Percentiles rank a stretch among this genome's conserved stretches.
These are phyloP conservation scores for Cyclargus thomasi DNA, from an alignment of 1,140 invertebrate species.

Conservation along the genomic window DNA sequence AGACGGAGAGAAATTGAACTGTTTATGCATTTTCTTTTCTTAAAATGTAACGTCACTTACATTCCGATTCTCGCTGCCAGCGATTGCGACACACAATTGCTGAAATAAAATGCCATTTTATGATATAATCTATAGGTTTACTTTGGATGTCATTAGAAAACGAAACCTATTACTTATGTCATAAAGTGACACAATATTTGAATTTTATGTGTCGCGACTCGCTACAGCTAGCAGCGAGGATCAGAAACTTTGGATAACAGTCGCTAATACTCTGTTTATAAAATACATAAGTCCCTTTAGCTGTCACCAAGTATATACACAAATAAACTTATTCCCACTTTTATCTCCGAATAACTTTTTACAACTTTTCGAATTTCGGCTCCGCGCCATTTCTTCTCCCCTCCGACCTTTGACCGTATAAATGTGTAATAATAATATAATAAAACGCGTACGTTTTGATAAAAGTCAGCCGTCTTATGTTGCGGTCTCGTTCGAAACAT, in stretches of 20 bases:
- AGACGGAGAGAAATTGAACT: background rate
- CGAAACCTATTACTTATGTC: too few relatives aligned
- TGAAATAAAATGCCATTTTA: too few relatives aligned
- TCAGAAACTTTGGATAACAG: too few relatives aligned
- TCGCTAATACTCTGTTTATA: too few relatives aligned
- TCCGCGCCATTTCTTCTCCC: background rate
- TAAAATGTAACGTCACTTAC: too few relatives aligned
- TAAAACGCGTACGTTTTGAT: slow-evolving; percentile 4
- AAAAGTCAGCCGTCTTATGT: slow-evolving; percentile 10
- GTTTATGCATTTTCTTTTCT: background rate
- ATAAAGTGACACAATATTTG: too few relatives aligned
- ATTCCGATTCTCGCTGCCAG: too few relatives aligned
- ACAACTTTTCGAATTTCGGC: background rate
- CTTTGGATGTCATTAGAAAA: too few relatives aligned
- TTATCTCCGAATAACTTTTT: background rate
- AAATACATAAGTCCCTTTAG: background rate
- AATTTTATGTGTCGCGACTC: too few relatives aligned
- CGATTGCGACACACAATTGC: too few relatives aligned
- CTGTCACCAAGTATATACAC: background rate
- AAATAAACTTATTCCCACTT: background rate
- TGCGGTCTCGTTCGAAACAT: background rate
- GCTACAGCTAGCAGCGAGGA: too few relatives aligned
- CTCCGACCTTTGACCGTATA: background rate
- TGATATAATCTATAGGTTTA: too few relatives aligned
- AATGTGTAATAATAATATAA: slow-evolving; percentile 1